phyloP scores from a whole-genome alignment of 2,888 invertebrate species.

The Calameuta idolon region DNA sequence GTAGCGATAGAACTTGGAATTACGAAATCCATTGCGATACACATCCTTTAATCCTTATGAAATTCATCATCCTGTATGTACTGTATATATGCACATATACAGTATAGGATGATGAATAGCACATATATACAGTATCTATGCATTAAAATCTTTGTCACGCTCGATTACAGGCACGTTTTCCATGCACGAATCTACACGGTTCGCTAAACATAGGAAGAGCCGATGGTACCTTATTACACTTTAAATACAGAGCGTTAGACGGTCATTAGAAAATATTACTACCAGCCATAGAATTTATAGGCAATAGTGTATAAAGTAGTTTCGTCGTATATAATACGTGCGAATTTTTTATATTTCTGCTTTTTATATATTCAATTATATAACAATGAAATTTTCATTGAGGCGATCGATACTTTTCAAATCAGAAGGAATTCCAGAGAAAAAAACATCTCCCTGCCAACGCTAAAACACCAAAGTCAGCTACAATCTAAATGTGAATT shows the following conservation, averaged over 20 bases:
- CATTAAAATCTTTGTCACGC: not conserved
- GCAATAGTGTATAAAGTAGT: not conserved
- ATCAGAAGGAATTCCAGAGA: not conserved
- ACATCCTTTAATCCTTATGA: not conserved
- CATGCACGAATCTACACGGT: not conserved
- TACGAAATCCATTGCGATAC: not conserved
- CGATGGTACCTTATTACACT: not conserved
- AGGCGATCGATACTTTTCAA: not conserved
- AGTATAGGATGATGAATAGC: no score
- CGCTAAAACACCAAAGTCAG: not conserved
- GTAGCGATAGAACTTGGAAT: not conserved
- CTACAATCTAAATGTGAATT: slow-evolving; percentile 31
- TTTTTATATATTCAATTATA: not conserved
- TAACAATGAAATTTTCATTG: no score
- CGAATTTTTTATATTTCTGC: not conserved
- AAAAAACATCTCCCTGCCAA: not conserved
- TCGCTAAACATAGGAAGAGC: not conserved
- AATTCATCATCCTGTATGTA: not conserved
- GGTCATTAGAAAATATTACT: not conserved
- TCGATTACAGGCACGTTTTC: not conserved
- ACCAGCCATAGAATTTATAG: not conserved
- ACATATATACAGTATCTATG: not conserved
- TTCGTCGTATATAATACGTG: not conserved
- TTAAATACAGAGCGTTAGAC: not conserved
- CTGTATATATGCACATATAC: not conserved